Evolutionary conservation across 2,888 invertebrate genomes (phyloP).

Genomic region (Lordiphosa fenestrarum): DNA sequence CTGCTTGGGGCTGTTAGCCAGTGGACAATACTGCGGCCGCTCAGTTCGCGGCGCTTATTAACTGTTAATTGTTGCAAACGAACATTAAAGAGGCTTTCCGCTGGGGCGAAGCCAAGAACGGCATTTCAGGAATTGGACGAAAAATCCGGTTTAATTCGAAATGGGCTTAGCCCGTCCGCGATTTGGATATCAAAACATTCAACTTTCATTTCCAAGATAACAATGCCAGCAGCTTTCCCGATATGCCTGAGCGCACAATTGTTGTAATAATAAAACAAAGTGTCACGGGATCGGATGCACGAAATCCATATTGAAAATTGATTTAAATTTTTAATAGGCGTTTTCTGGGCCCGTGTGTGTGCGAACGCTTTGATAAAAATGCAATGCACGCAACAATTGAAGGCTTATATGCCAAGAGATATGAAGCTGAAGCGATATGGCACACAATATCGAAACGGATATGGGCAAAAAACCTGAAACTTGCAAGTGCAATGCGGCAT

Average conservation of each 20-base stretch:
- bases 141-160: slow-evolving; percentile 1
- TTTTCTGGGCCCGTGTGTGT: slow-evolving; percentile 20
- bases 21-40: slow-evolving; percentile 24
- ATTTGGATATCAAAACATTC: slow-evolving; percentile 9
- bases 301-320: slow-evolving; percentile 72
- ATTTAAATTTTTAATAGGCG: slow-evolving; percentile 74
- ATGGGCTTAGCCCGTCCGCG: slow-evolving; percentile 22
- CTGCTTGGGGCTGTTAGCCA: slow-evolving; percentile 63
- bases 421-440: slow-evolving; percentile 60
- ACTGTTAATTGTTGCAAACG: slow-evolving; percentile 61
- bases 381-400: slow-evolving; percentile 69
- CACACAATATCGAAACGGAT: slow-evolving; percentile 43
- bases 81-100: slow-evolving; percentile 15
- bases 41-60: slow-evolving; percentile 50
- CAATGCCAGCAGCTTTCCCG: background rate
- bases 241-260: slow-evolving; percentile 2
- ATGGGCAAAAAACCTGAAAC: slow-evolving; percentile 33
- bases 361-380: slow-evolving; percentile 66
- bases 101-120: background rate
- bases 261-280: slow-evolving; percentile 33
- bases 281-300: slow-evolving; percentile 49
- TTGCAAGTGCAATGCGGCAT: slow-evolving; percentile 46
- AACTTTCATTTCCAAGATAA: too few species aligned
- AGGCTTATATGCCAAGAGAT: slow-evolving; percentile 57
- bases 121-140: background rate